Evolutionary conservation across 2,888 invertebrate species (phyloP).

Genomic region (Strigamia maritima): DNA sequence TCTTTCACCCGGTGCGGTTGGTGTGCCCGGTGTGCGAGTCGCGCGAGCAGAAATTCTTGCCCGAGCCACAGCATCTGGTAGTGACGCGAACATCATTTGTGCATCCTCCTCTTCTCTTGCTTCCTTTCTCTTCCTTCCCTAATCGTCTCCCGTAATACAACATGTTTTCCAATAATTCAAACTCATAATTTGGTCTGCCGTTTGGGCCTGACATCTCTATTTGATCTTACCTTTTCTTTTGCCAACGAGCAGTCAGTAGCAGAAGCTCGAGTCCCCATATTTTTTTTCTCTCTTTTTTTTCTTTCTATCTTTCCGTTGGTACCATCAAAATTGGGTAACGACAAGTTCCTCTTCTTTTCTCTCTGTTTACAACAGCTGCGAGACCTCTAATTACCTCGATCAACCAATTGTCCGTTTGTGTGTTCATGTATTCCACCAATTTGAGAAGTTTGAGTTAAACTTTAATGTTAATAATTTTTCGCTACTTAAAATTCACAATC

Average conservation of each 20-base stretch:
- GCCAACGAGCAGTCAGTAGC: constrained; percentile 13
- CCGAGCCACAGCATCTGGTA: constrained; percentile 7
- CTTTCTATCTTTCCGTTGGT: not conserved
- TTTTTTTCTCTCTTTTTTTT: not conserved
- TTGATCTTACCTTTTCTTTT: constrained; percentile 36
- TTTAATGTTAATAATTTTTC: not conserved
- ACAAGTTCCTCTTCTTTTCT: too few species aligned
- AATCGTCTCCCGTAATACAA: constrained; percentile 33
- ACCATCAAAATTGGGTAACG: not conserved
- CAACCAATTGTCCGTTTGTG: not conserved
- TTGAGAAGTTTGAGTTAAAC: too few species aligned
- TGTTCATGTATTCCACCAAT: not conserved
- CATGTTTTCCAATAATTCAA: constrained; percentile 36
- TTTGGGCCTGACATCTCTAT: constrained; percentile 34
- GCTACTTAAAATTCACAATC: not conserved
- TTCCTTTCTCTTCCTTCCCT: not conserved
- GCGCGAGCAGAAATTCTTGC: constrained; percentile 12
- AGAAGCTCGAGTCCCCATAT: not conserved
- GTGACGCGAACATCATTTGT: constrained; percentile 24
- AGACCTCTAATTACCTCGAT: not conserved
- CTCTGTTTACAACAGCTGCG: not conserved
- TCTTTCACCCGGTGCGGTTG: not conserved
- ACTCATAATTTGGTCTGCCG: constrained; percentile 33
- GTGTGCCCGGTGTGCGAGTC: not conserved
- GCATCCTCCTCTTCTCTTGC: not conserved